Base-by-base conservation (phyloP, 2,888 invertebrate genomes). In the Tachystola acroxantha region DNA sequence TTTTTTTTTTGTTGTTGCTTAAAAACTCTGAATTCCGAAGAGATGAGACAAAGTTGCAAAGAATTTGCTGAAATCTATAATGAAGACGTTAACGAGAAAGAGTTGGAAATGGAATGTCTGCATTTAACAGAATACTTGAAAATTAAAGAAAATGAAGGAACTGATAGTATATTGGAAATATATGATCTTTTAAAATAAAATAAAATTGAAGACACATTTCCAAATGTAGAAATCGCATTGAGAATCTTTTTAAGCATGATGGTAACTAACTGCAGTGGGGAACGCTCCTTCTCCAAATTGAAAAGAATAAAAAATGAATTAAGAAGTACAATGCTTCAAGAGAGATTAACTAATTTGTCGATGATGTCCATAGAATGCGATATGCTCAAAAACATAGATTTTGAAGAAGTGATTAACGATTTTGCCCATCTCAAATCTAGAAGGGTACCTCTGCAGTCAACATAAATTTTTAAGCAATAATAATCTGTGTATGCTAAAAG, bases 291-390 rank as follows among this genome's bases (percentile, higher is more conserved):
- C 34, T 52, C 49, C 24, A 45, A 45, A 41, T 35, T n/a, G n/a
- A 45, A 42, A 32, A 35, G 41, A 43, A 51, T 53, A 29, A 56
- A 54, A 58, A 53, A 50, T 39, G 39, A 51, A 50, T 39, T 52
- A 29, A 44, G 52, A 45, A 50, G 24, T 32, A 48, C 40, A 39
- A 45, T 55, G 47, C 38, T 48, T 41, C 50, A 54, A 50, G 49
- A 54, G 32, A 43, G 51, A 37, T 38, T 52, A 35, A 49, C 25
- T 25, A 45, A 30, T 43, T 45, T 41, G 40, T 45, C 49, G 44
- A 39, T 50, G 36, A 48, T 54, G 45, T 44, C 42, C 40, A 54
- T 57, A 42, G 53, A 57, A 53, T 48, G 38, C 48, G 48, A 57
- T 37, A 28, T 50, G 12, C 48, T 50, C 31, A 41, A 49, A 39